Percentiles rank a stretch among this genome's conserved stretches.
phyloP scores from a whole-genome alignment of 2,888 invertebrate genomes.

The Brenthis ino region DNA sequence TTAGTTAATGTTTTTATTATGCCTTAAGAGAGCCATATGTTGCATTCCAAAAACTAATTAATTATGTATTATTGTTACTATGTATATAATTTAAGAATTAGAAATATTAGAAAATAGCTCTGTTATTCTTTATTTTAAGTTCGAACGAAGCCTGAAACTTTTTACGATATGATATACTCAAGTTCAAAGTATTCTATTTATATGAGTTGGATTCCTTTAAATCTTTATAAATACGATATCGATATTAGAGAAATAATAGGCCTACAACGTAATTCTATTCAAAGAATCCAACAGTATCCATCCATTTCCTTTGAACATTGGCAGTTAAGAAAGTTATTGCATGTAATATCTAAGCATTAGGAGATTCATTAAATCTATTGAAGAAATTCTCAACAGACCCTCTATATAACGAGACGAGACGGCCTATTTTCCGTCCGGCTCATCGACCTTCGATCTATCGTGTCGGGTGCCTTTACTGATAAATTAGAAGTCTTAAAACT shows the following conservation, averaged over 20 bases:
- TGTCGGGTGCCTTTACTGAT: constrained; percentile 71
- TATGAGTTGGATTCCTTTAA: neutral
- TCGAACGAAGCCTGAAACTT: neutral
- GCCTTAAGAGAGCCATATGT: constrained; percentile 29
- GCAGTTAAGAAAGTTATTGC: constrained; percentile 45
- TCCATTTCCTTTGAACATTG: constrained; percentile 28
- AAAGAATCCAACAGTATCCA: constrained; percentile 21
- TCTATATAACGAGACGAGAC: constrained; percentile 56
- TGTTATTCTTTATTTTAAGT: neutral
- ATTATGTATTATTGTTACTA: neutral
- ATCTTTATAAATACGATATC: neutral
- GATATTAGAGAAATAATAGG: constrained; percentile 7
- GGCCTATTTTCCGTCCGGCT: constrained; percentile 63
- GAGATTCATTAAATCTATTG: constrained; percentile 41
- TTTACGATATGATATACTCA: neutral
- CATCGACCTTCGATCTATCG: constrained; percentile 58
- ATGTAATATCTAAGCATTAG: constrained; percentile 50
- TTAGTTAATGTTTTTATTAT: constrained; percentile 52
- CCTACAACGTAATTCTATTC: constrained; percentile 3
- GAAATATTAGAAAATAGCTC: too few species aligned
- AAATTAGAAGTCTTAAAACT: constrained; percentile 84
- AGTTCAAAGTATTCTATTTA: too few species aligned
- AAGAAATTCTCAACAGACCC: constrained; percentile 45
- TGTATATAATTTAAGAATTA: neutral
- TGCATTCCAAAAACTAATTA: constrained; percentile 23